Evolutionary conservation across 2,888 invertebrate genomes (phyloP), one percentile per base, ranked within the genome.

Genomic region (Cephus nigrinus): DNA sequence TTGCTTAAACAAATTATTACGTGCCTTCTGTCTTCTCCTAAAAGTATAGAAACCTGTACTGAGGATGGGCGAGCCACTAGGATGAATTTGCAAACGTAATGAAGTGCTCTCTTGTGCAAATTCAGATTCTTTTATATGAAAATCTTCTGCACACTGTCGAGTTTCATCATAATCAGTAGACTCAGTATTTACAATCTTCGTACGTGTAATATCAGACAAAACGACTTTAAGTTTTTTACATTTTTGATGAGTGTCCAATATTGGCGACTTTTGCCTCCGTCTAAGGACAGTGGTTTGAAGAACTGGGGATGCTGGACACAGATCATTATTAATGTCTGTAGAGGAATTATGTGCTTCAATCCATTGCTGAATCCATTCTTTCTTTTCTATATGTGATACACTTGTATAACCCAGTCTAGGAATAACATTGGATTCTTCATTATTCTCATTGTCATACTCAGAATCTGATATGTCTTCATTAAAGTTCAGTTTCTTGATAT

Each of bases 311-410:
- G 35, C 35, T 9, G 12, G 73, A 55, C 1, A 69, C 68, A 23
- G 55, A 34, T 15, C 12, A 33, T 36, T 35, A 68, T n/a, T 12
- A 12, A n/a, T n/a, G 68, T 34, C 68, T 36, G 12, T 12, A 68
- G 33, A 30, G 40, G 80, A 73, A 23, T 72, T 71, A 35, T 84
- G 83, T 35, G 81, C 79, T 72, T 83, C 82, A 35, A 87, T 79
- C 89, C 87, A 88, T 68, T 83, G 81, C n/a, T 81, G 78, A 4
- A 88, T 82, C 73, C 82, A 85, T 36, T 87, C 84, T 1, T 9
- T 36, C 33, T 83, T 88, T 5, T 80, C 79, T 2, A 78, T 55
- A 12, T 73, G 36, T 12, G 69, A 9, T 55, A 55, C 23, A 55
- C 23, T 55, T 23, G 23, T 55, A 23, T 23, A 55, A 55, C 9